A percentile compares a stretch with the other conserved stretches of the same genome.
phyloP scores from a whole-genome alignment of 2,113 vertebrate species.

The Peromyscus polionotus region DNA sequence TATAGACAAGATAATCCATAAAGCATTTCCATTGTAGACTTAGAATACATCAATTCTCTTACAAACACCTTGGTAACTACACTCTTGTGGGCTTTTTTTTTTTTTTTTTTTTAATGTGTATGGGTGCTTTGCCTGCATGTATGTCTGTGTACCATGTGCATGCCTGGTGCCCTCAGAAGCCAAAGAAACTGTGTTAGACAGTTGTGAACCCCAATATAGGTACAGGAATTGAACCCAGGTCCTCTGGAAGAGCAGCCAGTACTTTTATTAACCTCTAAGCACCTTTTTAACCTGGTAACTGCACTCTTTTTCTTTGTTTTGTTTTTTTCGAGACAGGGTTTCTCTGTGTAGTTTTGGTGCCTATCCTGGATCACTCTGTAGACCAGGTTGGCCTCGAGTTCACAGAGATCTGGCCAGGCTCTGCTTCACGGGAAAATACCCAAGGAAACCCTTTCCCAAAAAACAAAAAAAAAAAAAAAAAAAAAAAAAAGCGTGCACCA shows the following conservation, averaged over 20 bases:
- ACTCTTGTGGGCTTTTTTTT: neutral
- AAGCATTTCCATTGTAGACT: conserved; percentile 12
- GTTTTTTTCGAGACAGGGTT: no score
- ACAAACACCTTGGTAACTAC: neutral
- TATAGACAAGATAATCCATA: neutral
- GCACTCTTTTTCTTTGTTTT: neutral
- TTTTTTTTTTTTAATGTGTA: neutral
- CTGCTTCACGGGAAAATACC: no score
- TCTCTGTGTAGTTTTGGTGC: no score
- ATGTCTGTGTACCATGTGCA: neutral
- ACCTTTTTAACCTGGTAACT: neutral
- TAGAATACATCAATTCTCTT: neutral
- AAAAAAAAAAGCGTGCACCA: no score
- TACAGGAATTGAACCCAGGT: neutral
- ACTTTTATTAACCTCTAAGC: neutral
- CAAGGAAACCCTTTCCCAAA: no score
- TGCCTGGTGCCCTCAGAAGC: neutral
- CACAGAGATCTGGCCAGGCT: no score
- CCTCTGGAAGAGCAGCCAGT: neutral
- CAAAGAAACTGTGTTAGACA: neutral
- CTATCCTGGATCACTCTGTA: no score
- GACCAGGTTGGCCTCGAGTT: no score
- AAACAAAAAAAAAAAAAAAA: no score
- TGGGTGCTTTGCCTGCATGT: neutral
- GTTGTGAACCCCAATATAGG: neutral